Percentiles rank a stretch among this genome's conserved stretches.
These are phyloP conservation scores for Leucozona laternaria DNA, from an alignment of 2,888 invertebrate species.

Conservation along the genomic window DNA sequence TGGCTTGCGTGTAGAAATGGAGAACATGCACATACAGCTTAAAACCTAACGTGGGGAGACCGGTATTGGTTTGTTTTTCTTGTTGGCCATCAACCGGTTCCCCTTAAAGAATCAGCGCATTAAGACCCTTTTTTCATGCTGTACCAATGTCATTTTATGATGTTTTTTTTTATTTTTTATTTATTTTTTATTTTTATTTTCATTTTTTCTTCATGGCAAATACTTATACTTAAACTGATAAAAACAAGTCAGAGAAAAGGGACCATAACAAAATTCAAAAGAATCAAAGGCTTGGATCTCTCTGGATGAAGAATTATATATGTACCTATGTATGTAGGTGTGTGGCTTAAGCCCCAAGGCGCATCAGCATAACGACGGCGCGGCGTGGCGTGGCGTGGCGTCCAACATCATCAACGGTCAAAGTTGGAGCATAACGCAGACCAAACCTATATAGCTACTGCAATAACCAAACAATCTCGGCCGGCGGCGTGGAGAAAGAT, in stretches of 20 bases:
- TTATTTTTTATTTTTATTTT: no score
- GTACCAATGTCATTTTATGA: slow-evolving; percentile 53
- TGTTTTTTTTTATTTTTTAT: slow-evolving; percentile 17
- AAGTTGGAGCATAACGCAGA: slow-evolving; percentile 58
- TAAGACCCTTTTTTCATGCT: slow-evolving; percentile 69
- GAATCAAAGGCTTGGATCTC: slow-evolving; percentile 40
- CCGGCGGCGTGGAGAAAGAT: slow-evolving; percentile 35
- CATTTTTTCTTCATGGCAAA: slow-evolving; percentile 46
- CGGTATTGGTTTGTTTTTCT: slow-evolving; percentile 43
- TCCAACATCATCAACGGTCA: slow-evolving; percentile 45
- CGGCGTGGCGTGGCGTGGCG: background rate
- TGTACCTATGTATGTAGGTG: background rate
- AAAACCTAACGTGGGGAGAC: slow-evolving; percentile 39
- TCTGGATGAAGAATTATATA: background rate
- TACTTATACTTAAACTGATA: background rate
- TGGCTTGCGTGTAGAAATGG: slow-evolving; percentile 38
- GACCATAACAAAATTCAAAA: slow-evolving; percentile 64
- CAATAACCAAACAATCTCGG: slow-evolving; percentile 53
- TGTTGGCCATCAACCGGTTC: slow-evolving; percentile 69
- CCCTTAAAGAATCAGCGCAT: slow-evolving; percentile 30
- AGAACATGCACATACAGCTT: slow-evolving; percentile 33
- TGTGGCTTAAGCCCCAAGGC: slow-evolving; percentile 21
- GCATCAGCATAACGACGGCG: background rate
- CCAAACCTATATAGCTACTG: slow-evolving; percentile 26
- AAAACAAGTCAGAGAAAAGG: slow-evolving; percentile 36